A percentile compares a stretch with the other conserved stretches of the same genome.
Evolutionary conservation across 2,888 invertebrate species (phyloP).

Genomic region (Drosophila mulleri): DNA sequence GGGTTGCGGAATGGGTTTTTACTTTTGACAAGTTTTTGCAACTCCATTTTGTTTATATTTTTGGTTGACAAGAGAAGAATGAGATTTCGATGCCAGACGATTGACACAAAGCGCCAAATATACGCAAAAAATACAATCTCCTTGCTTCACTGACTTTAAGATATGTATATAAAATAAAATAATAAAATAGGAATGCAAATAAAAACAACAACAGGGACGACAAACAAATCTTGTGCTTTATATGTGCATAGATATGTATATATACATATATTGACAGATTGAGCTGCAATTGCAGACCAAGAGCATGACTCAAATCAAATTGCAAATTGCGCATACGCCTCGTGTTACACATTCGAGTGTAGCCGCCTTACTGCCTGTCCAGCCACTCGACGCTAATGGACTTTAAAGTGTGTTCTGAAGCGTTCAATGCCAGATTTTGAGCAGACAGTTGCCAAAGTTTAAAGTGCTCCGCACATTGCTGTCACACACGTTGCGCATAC

Average conservation of each 20-base stretch:
- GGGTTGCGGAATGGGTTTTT: background rate
- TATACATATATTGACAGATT: conserved; percentile 28
- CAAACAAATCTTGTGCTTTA: conserved; percentile 28
- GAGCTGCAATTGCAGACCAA: conserved; percentile 21
- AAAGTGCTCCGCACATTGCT: conserved; percentile 52
- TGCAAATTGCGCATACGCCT: conserved; percentile 41
- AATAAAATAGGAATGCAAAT: conserved; percentile 13
- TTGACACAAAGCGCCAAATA: conserved; percentile 42
- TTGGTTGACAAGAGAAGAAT: conserved; percentile 21
- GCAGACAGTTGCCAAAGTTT: conserved; percentile 37
- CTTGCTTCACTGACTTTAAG: conserved; percentile 24
- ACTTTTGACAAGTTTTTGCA: conserved; percentile 49
- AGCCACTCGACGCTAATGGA: conserved; percentile 75
- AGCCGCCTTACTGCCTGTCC: conserved; percentile 20
- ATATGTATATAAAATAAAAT: background rate
- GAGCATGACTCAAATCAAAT: conserved; percentile 19
- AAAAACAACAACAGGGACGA: conserved; percentile 40
- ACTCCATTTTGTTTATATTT: conserved; percentile 50
- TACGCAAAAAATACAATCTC: conserved; percentile 30
- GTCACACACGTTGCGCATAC: conserved; percentile 58
- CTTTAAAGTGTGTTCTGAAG: conserved; percentile 79
- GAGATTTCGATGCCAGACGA: conserved; percentile 28
- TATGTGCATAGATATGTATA: no score
- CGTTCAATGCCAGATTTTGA: conserved; percentile 43
- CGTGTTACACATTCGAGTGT: conserved; percentile 23